Evolutionary conservation across 2,888 invertebrate genomes (phyloP).

Genomic region (Epirrhoe tristata): DNA sequence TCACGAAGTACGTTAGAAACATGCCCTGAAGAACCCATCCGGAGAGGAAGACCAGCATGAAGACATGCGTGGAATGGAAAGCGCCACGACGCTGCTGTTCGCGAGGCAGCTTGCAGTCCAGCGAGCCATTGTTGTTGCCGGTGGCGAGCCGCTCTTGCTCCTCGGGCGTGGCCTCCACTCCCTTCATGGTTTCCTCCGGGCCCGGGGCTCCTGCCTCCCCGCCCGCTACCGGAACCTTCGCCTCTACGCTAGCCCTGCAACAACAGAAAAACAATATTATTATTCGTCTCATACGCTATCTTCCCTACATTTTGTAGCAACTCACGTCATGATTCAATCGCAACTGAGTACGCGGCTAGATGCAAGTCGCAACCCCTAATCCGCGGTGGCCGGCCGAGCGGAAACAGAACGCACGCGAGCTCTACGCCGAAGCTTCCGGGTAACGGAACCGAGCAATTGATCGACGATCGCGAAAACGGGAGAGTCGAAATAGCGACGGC

Average conservation of each 20-base stretch:
- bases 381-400: conserved; percentile 53
- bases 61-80: conserved; percentile 94
- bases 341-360: conserved; percentile 44
- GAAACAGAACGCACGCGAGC: conserved; percentile 68
- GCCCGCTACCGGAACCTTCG: conserved; percentile 66
- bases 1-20: conserved; percentile 97
- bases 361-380: conserved; percentile 54
- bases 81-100: conserved; percentile 83
- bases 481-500: conserved; percentile 50
- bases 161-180: conserved; percentile 80
- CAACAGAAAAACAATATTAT: conserved; percentile 58
- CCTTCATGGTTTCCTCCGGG: conserved; percentile 80
- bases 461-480: conserved; percentile 57
- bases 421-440: conserved; percentile 59
- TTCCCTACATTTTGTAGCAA: conserved; percentile 42
- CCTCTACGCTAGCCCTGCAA: conserved; percentile 73
- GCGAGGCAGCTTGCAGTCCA: conserved; percentile 90
- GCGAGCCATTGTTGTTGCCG: conserved; percentile 89
- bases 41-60: conserved; percentile 94
- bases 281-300: conserved; percentile 24
- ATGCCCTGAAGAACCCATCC: conserved; percentile 96
- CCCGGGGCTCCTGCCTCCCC: conserved; percentile 72
- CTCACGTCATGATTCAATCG: conserved; percentile 73
- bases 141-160: conserved; percentile 80
- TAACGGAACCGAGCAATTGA: conserved; percentile 63